phyloP scores from a whole-genome alignment of 2,797 vertebrate species.

The Halcyon chelicuti region DNA sequence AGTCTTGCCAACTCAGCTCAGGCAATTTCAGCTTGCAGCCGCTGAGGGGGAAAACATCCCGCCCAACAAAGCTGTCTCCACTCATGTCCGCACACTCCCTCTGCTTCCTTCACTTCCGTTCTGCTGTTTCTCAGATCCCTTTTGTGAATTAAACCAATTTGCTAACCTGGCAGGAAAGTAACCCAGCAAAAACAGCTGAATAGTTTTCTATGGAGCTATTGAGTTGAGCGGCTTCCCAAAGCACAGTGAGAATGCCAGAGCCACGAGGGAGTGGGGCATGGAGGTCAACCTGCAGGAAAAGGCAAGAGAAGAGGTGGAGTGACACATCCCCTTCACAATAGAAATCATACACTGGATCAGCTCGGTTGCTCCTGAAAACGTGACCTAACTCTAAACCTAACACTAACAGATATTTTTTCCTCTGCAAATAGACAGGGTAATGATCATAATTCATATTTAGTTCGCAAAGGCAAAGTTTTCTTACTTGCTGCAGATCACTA shows the following conservation, averaged over 20 bases:
- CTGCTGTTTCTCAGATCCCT: not conserved
- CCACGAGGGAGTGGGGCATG: rapidly evolving
- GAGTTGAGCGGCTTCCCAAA: not conserved
- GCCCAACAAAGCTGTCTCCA: not conserved
- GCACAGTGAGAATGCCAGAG: not conserved
- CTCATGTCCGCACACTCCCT: not conserved
- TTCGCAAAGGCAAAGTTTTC: not conserved
- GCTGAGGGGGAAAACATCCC: not conserved
- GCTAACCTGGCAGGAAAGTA: not conserved
- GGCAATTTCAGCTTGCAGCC: not conserved
- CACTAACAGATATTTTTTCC: not conserved
- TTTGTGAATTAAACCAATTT: not conserved
- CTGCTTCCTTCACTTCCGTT: not conserved
- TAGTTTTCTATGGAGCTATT: not conserved
- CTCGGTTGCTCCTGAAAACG: not conserved
- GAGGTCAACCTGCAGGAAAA: not conserved
- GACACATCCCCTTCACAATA: not conserved
- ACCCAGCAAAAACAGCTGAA: not conserved
- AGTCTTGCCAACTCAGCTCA: rapidly evolving
- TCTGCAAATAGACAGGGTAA: not conserved
- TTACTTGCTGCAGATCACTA: not conserved
- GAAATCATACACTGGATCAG: not conserved
- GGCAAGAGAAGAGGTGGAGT: not conserved
- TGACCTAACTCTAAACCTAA: not conserved
- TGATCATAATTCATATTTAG: not conserved